Evolutionary conservation across 2,113 vertebrate genomes (phyloP).

Genomic region (Aegithalos caudatus): DNA sequence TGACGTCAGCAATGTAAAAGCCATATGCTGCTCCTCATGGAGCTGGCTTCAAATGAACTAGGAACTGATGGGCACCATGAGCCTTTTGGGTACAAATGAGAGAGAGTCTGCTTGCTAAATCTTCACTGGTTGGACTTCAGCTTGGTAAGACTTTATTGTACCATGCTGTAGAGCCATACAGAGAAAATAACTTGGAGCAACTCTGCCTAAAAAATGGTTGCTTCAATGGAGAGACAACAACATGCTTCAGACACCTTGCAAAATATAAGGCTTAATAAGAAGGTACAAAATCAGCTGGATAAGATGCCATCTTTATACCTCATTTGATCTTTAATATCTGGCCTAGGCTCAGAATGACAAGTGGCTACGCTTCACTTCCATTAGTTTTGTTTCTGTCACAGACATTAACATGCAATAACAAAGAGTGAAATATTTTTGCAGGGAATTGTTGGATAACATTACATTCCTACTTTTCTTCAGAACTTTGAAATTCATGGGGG

Average conservation of each 20-base stretch:
- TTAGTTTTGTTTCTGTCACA: background rate
- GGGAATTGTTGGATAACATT: background rate
- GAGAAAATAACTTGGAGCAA: background rate
- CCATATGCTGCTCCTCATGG: background rate
- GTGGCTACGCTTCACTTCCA: background rate
- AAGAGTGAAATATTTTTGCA: background rate
- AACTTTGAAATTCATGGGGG: background rate
- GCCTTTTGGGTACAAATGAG: background rate
- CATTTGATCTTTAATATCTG: background rate
- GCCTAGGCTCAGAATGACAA: background rate
- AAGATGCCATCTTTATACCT: background rate
- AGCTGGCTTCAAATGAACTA: background rate
- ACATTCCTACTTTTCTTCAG: background rate
- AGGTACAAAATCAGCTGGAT: background rate
- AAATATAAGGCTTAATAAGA: background rate
- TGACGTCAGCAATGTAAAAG: background rate
- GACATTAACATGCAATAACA: background rate
- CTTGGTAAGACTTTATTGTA: background rate
- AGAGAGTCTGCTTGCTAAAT: background rate
- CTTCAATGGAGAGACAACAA: background rate
- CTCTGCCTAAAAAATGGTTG: background rate
- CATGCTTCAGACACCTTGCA: background rate
- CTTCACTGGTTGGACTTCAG: background rate
- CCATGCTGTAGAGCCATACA: background rate
- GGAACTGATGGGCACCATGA: background rate